phyloP scores from a whole-genome alignment of 2,888 invertebrate genomes.

The Portevinia maculata region DNA sequence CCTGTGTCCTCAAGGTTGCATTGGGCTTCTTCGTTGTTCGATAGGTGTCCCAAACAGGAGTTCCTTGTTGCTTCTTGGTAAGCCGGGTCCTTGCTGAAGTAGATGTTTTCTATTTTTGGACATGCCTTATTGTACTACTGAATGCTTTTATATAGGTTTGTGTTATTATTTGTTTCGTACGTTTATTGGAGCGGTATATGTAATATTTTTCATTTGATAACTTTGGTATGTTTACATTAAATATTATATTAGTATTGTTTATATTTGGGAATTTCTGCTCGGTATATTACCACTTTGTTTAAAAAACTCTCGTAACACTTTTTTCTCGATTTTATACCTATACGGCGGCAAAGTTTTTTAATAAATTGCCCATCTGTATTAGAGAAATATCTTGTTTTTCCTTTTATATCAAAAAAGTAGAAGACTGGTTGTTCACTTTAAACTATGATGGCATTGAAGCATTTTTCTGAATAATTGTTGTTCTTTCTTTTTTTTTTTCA shows the following conservation, averaged over 20 bases:
- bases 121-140: conserved; percentile 21
- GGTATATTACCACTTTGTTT: too few species aligned
- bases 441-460: too few species aligned
- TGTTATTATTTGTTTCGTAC: conserved; percentile 27
- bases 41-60: conserved; percentile 22
- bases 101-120: conserved; percentile 37
- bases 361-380: too few species aligned
- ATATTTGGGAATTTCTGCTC: too few species aligned
- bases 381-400: too few species aligned
- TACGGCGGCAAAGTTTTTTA: too few species aligned
- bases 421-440: too few species aligned
- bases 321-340: too few species aligned
- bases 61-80: conserved; percentile 20
- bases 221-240: conserved; percentile 30
- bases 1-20: background rate
- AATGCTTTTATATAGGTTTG: conserved; percentile 28
- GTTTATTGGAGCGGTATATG: conserved; percentile 28
- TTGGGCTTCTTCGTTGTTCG: conserved; percentile 3
- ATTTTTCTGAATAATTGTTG: too few species aligned
- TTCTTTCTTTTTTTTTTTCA: too few species aligned
- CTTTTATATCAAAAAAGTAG: too few species aligned
- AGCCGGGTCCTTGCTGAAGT: conserved; percentile 26
- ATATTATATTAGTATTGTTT: conserved; percentile 18
- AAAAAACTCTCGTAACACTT: too few species aligned
- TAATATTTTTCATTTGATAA: background rate